phyloP scores from a whole-genome alignment of 2,797 vertebrate species.

The Helostoma temminkii region DNA sequence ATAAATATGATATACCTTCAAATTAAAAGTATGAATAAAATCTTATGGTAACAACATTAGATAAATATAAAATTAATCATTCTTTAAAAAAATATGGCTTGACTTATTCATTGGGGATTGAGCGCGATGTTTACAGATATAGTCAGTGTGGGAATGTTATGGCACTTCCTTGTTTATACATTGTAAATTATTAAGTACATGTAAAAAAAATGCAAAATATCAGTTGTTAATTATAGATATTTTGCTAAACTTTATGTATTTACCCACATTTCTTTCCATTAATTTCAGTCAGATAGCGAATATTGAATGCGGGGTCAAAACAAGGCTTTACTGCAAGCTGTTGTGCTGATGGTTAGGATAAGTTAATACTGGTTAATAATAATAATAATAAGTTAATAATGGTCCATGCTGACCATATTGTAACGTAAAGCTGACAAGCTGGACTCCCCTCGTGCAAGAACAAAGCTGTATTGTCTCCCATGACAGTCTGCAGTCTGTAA shows the following conservation, averaged over 20 bases:
- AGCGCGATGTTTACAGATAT: constrained; percentile 55
- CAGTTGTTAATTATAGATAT: constrained; percentile 6
- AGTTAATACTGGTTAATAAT: background rate
- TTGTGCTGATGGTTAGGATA: background rate
- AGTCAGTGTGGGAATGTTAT: constrained; percentile 28
- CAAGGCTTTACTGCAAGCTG: background rate
- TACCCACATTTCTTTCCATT: background rate
- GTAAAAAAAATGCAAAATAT: constrained; percentile 16
- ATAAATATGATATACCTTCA: background rate
- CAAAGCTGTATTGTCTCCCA: constrained; percentile 30
- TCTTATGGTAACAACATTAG: background rate
- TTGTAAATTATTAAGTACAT: constrained; percentile 44
- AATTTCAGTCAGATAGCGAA: constrained; percentile 11
- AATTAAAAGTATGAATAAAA: constrained; percentile 5
- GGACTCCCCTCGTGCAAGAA: constrained; percentile 10
- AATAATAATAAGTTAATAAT: too few species aligned
- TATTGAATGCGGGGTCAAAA: constrained; percentile 12
- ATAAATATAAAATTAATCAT: constrained; percentile 15
- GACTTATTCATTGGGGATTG: constrained; percentile 32
- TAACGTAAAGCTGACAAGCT: constrained; percentile 3
- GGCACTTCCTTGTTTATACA: constrained; percentile 46
- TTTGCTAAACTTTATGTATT: constrained; percentile 2
- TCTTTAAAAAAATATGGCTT: constrained; percentile 24
- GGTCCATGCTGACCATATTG: background rate
- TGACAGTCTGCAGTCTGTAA: constrained; percentile 11